Evolutionary conservation across 2,113 vertebrate genomes (phyloP).

Genomic region (Entelurus aequoreus): DNA sequence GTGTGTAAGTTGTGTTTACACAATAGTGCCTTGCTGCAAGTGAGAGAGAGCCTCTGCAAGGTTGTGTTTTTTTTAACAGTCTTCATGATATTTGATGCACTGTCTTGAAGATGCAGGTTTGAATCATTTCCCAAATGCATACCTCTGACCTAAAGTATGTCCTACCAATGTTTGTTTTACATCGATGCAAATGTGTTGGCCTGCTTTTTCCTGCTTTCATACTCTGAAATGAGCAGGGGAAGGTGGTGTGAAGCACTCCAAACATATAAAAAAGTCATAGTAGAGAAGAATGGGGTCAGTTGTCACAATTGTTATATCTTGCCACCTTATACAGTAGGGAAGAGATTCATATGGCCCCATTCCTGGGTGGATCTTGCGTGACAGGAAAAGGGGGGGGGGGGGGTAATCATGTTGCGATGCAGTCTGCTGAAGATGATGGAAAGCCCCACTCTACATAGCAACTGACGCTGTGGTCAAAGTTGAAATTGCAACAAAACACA

Average conservation of each 20-base stretch:
- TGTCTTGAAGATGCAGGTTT: constrained; percentile 50
- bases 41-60: constrained; percentile 22
- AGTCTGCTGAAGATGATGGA: too few relatives aligned
- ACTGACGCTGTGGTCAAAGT: too few relatives aligned
- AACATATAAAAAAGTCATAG: background rate
- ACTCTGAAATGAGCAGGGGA: background rate
- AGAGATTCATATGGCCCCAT: too few relatives aligned
- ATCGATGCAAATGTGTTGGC: constrained; percentile 37
- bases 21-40: constrained; percentile 22
- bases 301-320: too few relatives aligned
- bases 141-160: constrained; percentile 64
- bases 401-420: too few relatives aligned
- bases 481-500: too few relatives aligned
- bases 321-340: too few relatives aligned
- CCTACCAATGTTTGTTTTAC: constrained; percentile 33
- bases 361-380: too few relatives aligned
- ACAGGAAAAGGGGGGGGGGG: too few relatives aligned
- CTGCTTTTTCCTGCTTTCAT: constrained; percentile 19
- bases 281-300: too few relatives aligned
- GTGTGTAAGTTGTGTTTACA: constrained; percentile 20
- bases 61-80: constrained; percentile 56
- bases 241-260: background rate
- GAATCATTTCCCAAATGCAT: constrained; percentile 69
- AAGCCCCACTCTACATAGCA: too few relatives aligned
- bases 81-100: constrained; percentile 51